A percentile compares a stretch with the other conserved stretches of the same genome.
phyloP scores from a whole-genome alignment of 2,797 vertebrate genomes.

The Argentina silus region DNA sequence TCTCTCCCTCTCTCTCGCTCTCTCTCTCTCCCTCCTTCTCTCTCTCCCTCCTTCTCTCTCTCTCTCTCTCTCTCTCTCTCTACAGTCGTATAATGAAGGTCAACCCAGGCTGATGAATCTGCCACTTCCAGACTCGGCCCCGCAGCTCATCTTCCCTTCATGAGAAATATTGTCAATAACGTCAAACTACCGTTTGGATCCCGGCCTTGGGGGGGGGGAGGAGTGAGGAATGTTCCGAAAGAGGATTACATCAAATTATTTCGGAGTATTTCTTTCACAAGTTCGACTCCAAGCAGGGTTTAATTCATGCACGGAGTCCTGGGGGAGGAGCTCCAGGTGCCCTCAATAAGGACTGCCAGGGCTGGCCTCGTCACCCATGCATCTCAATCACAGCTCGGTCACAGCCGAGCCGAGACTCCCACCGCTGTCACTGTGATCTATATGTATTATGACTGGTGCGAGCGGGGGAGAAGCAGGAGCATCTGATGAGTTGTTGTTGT shows the following conservation, averaged over 20 bases:
- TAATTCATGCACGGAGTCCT: constrained; percentile 35
- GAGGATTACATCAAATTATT: constrained; percentile 58
- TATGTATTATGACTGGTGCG: neutral
- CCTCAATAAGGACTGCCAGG: constrained; percentile 10
- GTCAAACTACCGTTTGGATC: constrained; percentile 46
- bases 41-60: neutral
- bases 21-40: neutral
- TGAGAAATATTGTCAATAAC: constrained; percentile 57
- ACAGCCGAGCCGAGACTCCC: neutral
- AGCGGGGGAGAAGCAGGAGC: neutral
- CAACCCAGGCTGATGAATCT: constrained; percentile 48
- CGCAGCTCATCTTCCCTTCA: constrained; percentile 16
- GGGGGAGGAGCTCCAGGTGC: constrained; percentile 13
- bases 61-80: neutral
- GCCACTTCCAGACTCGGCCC: constrained; percentile 24
- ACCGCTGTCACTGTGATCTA: constrained; percentile 2
- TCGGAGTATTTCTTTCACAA: constrained; percentile 47
- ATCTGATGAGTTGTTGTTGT: constrained; percentile 1
- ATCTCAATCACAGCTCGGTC: constrained; percentile 7
- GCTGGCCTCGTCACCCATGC: constrained; percentile 6
- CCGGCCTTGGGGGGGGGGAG: constrained; percentile 45
- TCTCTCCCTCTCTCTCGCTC: neutral
- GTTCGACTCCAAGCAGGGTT: constrained; percentile 44
- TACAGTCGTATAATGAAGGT: constrained; percentile 47
- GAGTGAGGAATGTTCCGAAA: constrained; percentile 57